A percentile compares a stretch with the other conserved stretches of the same genome.
These are phyloP conservation scores for Aethes cnicana DNA, from an alignment of 2,888 invertebrate species.

Conservation along the genomic window DNA sequence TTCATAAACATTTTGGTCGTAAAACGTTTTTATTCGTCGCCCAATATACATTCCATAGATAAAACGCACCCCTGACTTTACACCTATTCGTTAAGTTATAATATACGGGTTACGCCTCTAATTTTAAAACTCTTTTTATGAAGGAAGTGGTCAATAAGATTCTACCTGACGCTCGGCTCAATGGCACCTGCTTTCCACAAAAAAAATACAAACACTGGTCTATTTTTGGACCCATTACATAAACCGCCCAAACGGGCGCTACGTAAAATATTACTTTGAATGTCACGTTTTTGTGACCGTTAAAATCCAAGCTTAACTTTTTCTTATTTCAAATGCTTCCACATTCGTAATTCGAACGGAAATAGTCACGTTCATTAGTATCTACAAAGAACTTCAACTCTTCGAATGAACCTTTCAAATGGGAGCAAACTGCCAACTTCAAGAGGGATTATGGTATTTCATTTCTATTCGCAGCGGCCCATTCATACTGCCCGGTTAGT, in stretches of 20 bases:
- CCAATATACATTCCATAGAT: constrained; percentile 34
- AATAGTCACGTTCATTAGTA: constrained; percentile 15
- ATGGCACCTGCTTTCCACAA: constrained; percentile 71
- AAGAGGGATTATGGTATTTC: constrained; percentile 35
- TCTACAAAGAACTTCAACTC: constrained; percentile 9
- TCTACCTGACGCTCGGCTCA: constrained; percentile 56
- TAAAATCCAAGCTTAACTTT: constrained; percentile 17
- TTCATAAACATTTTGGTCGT: too few species aligned
- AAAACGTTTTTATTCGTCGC: constrained; percentile 38
- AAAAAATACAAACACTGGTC: constrained; percentile 67
- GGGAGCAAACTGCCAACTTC: constrained; percentile 18
- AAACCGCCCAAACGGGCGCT: constrained; percentile 44
- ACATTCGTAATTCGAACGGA: constrained; percentile 9
- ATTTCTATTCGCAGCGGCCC: constrained; percentile 61
- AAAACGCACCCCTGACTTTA: constrained; percentile 47
- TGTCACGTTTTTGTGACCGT: constrained; percentile 43
- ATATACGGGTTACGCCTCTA: constrained; percentile 51
- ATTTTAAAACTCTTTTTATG: constrained; percentile 58
- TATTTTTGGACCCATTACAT: constrained; percentile 59
- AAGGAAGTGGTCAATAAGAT: constrained; percentile 71
- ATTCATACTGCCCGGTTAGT: constrained; percentile 68
- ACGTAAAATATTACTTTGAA: constrained; percentile 55
- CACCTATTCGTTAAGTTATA: constrained; percentile 27
- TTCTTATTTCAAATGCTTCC: constrained; percentile 14
- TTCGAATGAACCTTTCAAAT: not conserved